Evolutionary conservation across 2,888 invertebrate genomes (phyloP), one percentile per base, ranked within the genome.

Genomic region (Limnephilus auricula): DNA sequence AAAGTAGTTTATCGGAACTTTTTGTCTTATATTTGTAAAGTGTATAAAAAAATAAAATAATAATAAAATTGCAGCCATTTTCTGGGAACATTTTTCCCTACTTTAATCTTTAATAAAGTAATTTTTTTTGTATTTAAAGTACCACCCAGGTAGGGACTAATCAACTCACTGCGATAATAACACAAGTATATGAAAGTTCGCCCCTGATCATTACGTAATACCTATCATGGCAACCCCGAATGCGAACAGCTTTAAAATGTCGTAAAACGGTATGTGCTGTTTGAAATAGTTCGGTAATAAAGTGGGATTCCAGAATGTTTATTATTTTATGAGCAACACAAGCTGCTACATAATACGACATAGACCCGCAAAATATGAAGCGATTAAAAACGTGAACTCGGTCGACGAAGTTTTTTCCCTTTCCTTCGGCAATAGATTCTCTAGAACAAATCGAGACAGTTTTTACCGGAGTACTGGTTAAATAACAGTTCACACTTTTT

Each of bases 281-380:
- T 30, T n/a, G 84, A 37, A 84, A 84, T 84, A 84, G 84, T 84
- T 84, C 40, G n/a, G 84, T n/a, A 84, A 84, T 84, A 84, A 84
- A 84, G 37, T 40, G 84, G 84, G 40, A 84, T 84, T 40, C 84
- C n/a, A 6, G 84, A 40, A 84, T 37, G 84, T 37, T 37, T 84
- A 84, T 84, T 37, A 84, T 84, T 84, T 82, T 37, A 84, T 37
- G 84, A n/a, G 37, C 31, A 83, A 37, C 83, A 34, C 37, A 83
- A 37, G 83, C 37, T 37, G 84, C 40, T 34, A 37, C 84, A n/a
- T 37, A 37, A 37, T 84, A 37, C 84, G 84, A 84, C 18, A 50
- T 50, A n/a, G 84, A 6, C 84, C 25, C 82, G 13, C 40, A 84
- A 84, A 34, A 84, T 84, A 37, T 84, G 32, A 84, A 84, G 50